Base-by-base conservation (phyloP, 2,888 invertebrate species). In the Steromphala cineraria region DNA sequence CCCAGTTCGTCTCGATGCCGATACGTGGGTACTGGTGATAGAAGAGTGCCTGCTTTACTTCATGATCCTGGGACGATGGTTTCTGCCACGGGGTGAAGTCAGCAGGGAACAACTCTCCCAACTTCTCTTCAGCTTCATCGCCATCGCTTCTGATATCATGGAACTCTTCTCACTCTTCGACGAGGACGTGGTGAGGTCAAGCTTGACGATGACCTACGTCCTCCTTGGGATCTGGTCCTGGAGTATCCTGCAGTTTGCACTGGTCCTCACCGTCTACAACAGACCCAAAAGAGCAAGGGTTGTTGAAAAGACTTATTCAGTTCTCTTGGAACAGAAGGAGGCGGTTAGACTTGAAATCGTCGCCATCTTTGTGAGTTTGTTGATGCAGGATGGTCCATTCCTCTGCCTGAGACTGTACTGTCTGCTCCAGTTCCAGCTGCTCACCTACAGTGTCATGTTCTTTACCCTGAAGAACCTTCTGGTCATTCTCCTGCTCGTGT, bases 351-450 rank as follows among this genome's bases (percentile, higher is more conserved):
- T 82, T 3, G 67, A 80, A 62, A 75, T 80, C n/a, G 15, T 82
- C n/a, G 78, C 74, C 21, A 82, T 80, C 62, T 78, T 80, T 46
- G 55, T 81, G 31, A 84, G 83, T 17, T 56, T 88, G 19, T 67
- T 86, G 17, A 76, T 89, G 8, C 89, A 89, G 80, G 89, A 89
- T 71, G 87, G 86, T 1, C 88, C 89, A 8, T 89, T 89, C 81
- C 81, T 89, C 24, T 82, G 75, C 21, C 80, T 89, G 28, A 89
- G 94, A 0, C 94, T 98, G 1, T 95, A 97, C 52, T 96, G 98
- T 71, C 97, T 98, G 81, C 95, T 96, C 2, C 96, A 97, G 89
- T 97, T 97, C 92, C 95, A 96, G 46, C 82, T 90, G 3, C 55
- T 90, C 13, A 91, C 87, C 31, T 90, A 92, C 86, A 88, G 90